Evolutionary conservation across 2,797 vertebrate species (phyloP).

Genomic region (Chaetodon trifasciatus): DNA sequence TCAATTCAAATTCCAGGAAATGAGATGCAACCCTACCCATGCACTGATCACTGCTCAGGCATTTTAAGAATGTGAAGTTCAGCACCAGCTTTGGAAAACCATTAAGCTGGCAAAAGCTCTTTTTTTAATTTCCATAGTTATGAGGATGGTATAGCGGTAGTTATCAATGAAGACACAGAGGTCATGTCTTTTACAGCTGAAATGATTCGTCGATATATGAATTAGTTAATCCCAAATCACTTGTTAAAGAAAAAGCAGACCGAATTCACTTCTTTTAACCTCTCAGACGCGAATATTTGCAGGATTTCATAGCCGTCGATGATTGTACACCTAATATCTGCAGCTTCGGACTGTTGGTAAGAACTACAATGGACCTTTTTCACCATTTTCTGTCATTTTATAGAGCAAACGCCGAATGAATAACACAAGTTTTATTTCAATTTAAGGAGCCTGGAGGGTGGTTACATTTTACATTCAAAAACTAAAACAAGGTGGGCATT

Average conservation of each 20-base stretch:
- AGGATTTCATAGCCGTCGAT: not conserved
- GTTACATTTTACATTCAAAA: not conserved
- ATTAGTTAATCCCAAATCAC: not conserved
- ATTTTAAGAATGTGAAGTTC: conserved; percentile 44
- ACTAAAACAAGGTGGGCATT: not conserved
- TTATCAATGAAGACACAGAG: accelerated
- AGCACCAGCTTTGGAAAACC: conserved; percentile 1
- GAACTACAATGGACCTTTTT: not conserved
- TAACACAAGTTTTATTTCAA: not conserved
- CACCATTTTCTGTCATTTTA: not conserved
- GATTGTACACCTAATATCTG: not conserved
- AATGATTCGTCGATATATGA: not conserved
- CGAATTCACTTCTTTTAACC: not conserved
- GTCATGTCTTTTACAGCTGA: not conserved
- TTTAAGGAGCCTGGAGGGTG: not conserved
- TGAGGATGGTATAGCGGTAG: not conserved
- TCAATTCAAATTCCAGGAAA: conserved; percentile 57
- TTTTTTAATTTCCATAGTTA: not conserved
- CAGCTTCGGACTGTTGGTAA: not conserved
- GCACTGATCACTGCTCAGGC: conserved; percentile 22
- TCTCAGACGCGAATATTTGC: too few species aligned
- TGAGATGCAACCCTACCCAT: conserved; percentile 57
- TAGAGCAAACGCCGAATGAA: too few species aligned
- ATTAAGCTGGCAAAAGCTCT: not conserved
- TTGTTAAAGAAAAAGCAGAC: not conserved